phyloP scores from a whole-genome alignment of 1,140 invertebrate genomes.

The Lethrus apterus region DNA sequence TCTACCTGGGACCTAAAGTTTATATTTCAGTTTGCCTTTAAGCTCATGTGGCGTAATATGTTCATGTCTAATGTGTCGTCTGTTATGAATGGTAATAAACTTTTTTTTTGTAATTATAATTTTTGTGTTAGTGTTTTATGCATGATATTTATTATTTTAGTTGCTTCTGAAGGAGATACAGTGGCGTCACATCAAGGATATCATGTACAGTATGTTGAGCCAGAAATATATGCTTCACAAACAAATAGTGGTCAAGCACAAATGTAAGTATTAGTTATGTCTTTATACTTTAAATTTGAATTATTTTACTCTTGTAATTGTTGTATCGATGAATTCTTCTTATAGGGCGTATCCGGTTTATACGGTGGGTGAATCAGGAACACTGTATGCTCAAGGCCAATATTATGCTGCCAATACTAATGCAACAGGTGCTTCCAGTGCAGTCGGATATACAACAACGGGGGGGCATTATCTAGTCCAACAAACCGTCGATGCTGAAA shows the following conservation, averaged over 20 bases:
- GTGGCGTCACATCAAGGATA: slow-evolving; percentile 48
- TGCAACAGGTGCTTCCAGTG: slow-evolving; percentile 52
- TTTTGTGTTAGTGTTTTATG: slow-evolving; percentile 6
- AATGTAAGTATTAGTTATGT: slow-evolving; percentile 53
- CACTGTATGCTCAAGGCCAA: slow-evolving; percentile 61
- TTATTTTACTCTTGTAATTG: neutral
- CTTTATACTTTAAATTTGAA: neutral
- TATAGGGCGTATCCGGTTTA: slow-evolving; percentile 77
- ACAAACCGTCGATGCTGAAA: slow-evolving; percentile 50
- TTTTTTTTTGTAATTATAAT: slow-evolving; percentile 3
- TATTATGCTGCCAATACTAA: slow-evolving; percentile 53
- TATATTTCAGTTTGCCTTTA: slow-evolving; percentile 1
- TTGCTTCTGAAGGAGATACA: slow-evolving; percentile 45
- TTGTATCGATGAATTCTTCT: slow-evolving; percentile 35
- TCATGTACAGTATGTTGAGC: slow-evolving; percentile 64
- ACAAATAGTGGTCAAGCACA: slow-evolving; percentile 48
- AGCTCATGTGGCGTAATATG: neutral
- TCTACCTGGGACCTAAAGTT: too few relatives aligned
- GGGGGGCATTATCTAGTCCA: slow-evolving; percentile 50
- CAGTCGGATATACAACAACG: slow-evolving; percentile 49
- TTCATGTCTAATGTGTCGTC: slow-evolving; percentile 4
- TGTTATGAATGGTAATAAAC: slow-evolving; percentile 11
- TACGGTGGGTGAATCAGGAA: slow-evolving; percentile 66
- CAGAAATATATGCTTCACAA: slow-evolving; percentile 49
- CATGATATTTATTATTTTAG: slow-evolving; percentile 29